phyloP scores from a whole-genome alignment of 2,797 vertebrate genomes.

The Gallinago solitaria region DNA sequence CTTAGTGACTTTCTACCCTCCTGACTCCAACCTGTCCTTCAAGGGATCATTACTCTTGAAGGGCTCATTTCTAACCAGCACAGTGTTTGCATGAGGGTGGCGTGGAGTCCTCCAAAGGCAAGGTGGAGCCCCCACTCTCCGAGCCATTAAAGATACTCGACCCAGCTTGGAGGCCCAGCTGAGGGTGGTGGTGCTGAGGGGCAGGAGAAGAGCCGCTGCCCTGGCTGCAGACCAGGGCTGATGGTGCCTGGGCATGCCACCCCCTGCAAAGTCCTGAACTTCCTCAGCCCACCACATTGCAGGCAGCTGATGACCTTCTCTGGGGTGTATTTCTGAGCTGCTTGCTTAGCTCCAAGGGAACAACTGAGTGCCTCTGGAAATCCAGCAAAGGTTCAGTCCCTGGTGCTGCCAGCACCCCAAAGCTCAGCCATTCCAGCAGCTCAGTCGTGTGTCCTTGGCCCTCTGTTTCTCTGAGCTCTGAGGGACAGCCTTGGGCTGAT shows the following conservation, averaged over 20 bases:
- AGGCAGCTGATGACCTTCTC: neutral
- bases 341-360: neutral
- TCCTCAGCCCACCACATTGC: neutral
- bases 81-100: neutral
- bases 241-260: neutral
- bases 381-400: neutral
- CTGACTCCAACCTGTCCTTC: neutral
- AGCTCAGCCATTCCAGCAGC: neutral
- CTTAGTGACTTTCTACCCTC: neutral
- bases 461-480: neutral
- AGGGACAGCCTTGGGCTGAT: neutral
- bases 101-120: neutral
- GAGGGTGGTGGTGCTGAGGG: neutral
- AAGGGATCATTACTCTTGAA: neutral
- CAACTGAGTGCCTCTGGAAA: neutral
- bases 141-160: accelerated
- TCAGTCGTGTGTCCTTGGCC: neutral
- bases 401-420: neutral
- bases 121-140: neutral
- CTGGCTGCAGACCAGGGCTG: neutral
- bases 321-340: neutral
- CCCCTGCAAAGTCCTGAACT: neutral
- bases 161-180: neutral
- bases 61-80: accelerated
- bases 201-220: neutral